Evolutionary conservation across 2,888 invertebrate species (phyloP), one percentile per base, ranked within the genome.

Genomic region (Limenitis arthemis): DNA sequence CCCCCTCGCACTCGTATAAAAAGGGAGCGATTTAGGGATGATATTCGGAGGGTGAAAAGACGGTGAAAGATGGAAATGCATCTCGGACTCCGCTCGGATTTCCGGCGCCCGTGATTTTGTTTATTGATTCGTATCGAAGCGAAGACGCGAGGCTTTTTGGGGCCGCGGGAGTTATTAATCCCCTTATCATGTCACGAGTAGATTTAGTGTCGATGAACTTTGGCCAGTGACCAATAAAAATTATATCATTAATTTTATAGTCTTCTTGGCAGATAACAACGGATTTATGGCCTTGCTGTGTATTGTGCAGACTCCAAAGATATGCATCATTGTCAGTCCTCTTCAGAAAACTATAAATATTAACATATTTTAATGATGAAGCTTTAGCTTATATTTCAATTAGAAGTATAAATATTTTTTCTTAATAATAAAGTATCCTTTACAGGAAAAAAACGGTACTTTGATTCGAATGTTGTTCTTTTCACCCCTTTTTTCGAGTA

Each of bases 1-100:
- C 79, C 69, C 72, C 59, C 62, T 76, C 72, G 64, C 70, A 66
- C 77, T 58, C 71, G 61, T 58, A 61, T 52, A 30, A 64, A 72
- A 66, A 66, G 73, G 68, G 67, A 69, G 67, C 63, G 67, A 74
- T 77, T 78, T 77, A 67, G 82, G 84, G 84, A 81, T 77, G 81
- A 75, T 78, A 69, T 80, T 78, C 75, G 82, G 80, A 83, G 85
- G 85, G 85, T 84, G 83, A 79, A 77, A 75, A 81, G 79, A 81
- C 81, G 79, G 74, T 79, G 82, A 79, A 82, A 81, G 82, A 83
- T 84, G 84, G 84, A 84, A 85, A 82, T 86, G 84, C 85, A 86
- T 85, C 82, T 83, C 77, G 77, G 75, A 80, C 78, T 79, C 72
- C 72, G 82, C 78, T 82, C 84, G 83, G 84, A 84, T 85, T 84